Evolutionary conservation across 2,888 invertebrate species (phyloP).

Genomic region (Drosophila nr. medialis): DNA sequence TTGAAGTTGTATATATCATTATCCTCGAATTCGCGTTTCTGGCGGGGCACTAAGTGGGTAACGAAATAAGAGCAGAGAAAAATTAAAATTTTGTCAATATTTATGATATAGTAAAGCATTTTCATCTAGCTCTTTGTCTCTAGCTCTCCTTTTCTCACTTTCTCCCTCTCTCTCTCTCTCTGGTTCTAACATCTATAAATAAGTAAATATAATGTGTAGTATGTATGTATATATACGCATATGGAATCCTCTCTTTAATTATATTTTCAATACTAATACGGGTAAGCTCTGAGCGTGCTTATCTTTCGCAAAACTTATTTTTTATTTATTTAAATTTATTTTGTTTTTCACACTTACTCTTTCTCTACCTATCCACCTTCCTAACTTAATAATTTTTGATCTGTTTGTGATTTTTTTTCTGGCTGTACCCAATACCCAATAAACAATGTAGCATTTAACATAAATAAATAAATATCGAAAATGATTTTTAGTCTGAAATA

Average conservation of each 20-base stretch:
- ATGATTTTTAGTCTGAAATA: not conserved
- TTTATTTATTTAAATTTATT: not conserved
- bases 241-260: no score
- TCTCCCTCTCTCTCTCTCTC: no score
- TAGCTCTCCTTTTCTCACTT: no score
- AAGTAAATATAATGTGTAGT: not conserved
- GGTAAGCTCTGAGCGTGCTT: not conserved
- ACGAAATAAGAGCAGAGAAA: not conserved
- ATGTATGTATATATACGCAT: no score
- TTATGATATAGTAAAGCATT: not conserved
- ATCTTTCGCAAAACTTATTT: not conserved
- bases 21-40: slow-evolving; percentile 35
- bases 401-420: not conserved
- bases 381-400: not conserved
- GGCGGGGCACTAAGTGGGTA: slow-evolving; percentile 72
- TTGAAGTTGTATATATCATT: slow-evolving; percentile 60
- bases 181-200: not conserved
- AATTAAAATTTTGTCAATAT: not conserved
- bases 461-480: not conserved
- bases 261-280: no score
- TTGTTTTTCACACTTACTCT: not conserved
- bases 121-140: not conserved
- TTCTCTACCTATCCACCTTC: not conserved
- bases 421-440: not conserved
- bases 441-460: not conserved